A percentile compares a stretch with the other conserved stretches of the same genome.
phyloP scores from a whole-genome alignment of 1,140 invertebrate species.

The Temnothorax longispinosus region DNA sequence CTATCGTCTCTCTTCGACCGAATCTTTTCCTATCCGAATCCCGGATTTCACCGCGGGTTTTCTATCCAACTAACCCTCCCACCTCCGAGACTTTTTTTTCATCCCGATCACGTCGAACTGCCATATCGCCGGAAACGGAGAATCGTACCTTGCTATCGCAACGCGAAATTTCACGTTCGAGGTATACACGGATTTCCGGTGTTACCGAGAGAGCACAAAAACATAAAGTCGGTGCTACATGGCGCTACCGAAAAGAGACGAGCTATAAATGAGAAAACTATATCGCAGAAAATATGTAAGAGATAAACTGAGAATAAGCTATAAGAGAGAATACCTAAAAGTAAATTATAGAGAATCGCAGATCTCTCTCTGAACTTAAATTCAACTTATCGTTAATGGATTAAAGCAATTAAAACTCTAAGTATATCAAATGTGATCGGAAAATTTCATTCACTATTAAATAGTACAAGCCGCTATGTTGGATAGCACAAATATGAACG shows the following conservation, averaged over 20 bases:
- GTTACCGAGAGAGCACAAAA: conserved; percentile 5
- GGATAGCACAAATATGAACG: conserved; percentile 11
- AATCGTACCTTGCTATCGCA: conserved; percentile 63
- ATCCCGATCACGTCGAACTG: conserved; percentile 48
- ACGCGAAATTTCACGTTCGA: conserved; percentile 42
- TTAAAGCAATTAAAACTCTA: background rate
- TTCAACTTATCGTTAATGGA: background rate
- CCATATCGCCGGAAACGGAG: conserved; percentile 38
- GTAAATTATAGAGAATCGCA: background rate
- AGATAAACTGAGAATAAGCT: background rate
- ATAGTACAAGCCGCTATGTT: background rate
- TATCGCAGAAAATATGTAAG: background rate
- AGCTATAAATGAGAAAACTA: conserved; percentile 5
- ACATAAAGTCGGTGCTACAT: conserved; percentile 18
- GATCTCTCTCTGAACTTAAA: background rate
- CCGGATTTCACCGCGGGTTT: conserved; percentile 64
- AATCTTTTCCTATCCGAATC: conserved; percentile 65
- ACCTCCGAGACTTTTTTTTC: background rate
- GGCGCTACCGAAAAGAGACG: background rate
- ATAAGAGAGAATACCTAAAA: background rate
- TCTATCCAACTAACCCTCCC: conserved; percentile 5
- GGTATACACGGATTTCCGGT: conserved; percentile 51
- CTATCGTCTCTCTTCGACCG: conserved; percentile 73
- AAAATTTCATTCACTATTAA: background rate
- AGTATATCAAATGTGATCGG: background rate